These are phyloP conservation scores for Spea multiplicata DNA, from an alignment of 2,113 vertebrate species.

Conservation along the genomic window DNA sequence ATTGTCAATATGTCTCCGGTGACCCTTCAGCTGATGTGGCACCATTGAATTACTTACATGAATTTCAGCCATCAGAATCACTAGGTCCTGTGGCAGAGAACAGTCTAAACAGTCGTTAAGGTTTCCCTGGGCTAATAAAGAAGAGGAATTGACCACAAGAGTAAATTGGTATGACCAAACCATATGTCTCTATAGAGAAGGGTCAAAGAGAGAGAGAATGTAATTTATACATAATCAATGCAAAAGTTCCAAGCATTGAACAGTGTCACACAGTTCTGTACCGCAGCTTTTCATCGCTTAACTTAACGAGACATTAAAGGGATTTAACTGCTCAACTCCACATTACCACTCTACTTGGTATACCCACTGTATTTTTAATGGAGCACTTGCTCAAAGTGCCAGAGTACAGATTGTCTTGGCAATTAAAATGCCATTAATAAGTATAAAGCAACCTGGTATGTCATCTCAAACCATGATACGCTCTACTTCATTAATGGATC, in stretches of 20 bases:
- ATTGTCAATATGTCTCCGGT: not conserved
- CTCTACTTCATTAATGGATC: not conserved
- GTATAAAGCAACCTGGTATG: not conserved
- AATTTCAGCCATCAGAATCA: not conserved
- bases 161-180: not conserved
- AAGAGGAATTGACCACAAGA: not conserved
- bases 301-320: constrained; percentile 35
- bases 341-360: not conserved
- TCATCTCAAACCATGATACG: not conserved
- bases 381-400: not conserved
- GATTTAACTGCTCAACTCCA: constrained; percentile 20
- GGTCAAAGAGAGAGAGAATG: constrained; percentile 17
- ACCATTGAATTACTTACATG: not conserved
- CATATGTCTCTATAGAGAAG: not conserved
- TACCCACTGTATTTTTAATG: constrained; percentile 5
- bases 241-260: constrained; percentile 11
- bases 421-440: constrained; percentile 3
- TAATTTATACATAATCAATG: constrained; percentile 19
- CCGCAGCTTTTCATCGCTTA: not conserved
- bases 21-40: not conserved
- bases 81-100: not conserved
- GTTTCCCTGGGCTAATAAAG: not conserved
- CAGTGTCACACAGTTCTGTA: constrained; percentile 1
- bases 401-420: constrained; percentile 3
- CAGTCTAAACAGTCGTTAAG: not conserved